These are phyloP conservation scores for Protomyctophum bolini DNA, from an alignment of 2,113 vertebrate species.

Conservation along the genomic window DNA sequence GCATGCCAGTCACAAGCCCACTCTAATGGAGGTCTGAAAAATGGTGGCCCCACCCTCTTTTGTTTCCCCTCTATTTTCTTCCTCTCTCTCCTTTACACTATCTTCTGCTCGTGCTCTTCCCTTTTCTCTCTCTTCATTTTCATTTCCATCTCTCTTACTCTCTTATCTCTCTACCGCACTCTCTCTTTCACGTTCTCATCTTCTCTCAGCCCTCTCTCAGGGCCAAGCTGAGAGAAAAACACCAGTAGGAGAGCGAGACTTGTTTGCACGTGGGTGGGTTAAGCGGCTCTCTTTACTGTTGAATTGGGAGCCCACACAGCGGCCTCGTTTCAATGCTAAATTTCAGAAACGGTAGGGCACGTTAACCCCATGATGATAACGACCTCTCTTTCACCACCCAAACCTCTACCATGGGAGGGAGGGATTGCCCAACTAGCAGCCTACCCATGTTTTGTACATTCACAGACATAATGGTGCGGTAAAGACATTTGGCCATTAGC, in stretches of 20 bases:
- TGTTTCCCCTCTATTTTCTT: constrained; percentile 11
- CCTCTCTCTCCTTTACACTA: not conserved
- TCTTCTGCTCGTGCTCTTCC: too few species aligned
- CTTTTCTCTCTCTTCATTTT: constrained; percentile 17
- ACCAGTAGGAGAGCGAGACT: constrained; percentile 48
- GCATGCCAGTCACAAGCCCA: too few species aligned
- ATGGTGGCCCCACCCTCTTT: constrained; percentile 37
- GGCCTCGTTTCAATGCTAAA: constrained; percentile 77
- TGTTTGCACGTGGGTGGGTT: constrained; percentile 60
- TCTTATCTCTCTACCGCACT: not conserved
- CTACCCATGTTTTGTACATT: constrained; percentile 6
- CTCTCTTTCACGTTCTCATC: not conserved
- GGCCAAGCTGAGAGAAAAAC: constrained; percentile 41
- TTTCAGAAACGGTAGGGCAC: constrained; percentile 67
- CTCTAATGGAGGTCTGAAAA: constrained; percentile 48
- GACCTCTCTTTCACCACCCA: constrained; percentile 49
- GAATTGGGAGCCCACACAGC: constrained; percentile 71
- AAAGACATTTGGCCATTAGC: constrained; percentile 36
- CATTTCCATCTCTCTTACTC: constrained; percentile 36
- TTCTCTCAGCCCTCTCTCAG: constrained; percentile 12
- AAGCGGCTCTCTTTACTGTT: constrained; percentile 69
- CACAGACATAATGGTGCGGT: not conserved
- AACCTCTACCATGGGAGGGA: constrained; percentile 37
- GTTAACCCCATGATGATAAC: constrained; percentile 63
- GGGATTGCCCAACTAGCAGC: constrained; percentile 43